These are phyloP conservation scores for Dasyprocta punctata DNA, from an alignment of 2,113 vertebrate species.

Conservation along the genomic window DNA sequence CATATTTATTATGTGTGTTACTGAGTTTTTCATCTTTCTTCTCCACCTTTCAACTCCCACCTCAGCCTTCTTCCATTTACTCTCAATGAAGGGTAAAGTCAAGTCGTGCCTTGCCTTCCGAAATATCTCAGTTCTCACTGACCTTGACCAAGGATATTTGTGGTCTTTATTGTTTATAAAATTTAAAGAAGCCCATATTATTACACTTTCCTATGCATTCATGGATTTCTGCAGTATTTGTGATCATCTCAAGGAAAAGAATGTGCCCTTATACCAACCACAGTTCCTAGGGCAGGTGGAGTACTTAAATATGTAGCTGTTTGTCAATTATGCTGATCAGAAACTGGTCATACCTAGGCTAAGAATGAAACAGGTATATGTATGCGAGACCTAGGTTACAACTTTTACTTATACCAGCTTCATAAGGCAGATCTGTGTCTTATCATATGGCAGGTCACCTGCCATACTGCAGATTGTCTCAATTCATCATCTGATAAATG, in stretches of 20 bases:
- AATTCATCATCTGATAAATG: not conserved
- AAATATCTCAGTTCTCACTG: not conserved
- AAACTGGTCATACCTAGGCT: not conserved
- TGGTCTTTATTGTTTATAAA: not conserved
- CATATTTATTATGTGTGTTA: not conserved
- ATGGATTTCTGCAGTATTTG: not conserved
- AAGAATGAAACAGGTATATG: not conserved
- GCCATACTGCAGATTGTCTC: not conserved
- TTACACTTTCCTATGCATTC: not conserved
- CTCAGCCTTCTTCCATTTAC: not conserved
- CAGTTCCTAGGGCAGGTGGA: not conserved
- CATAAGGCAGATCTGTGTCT: not conserved
- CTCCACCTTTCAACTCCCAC: not conserved
- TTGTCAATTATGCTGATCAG: not conserved
- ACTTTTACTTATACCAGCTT: not conserved
- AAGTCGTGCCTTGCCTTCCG: not conserved
- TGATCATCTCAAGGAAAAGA: not conserved
- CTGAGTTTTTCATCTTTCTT: not conserved
- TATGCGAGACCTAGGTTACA: not conserved
- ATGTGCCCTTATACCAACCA: not conserved
- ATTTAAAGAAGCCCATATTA: not conserved
- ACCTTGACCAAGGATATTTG: not conserved
- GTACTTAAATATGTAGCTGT: not conserved
- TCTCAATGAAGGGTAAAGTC: not conserved
- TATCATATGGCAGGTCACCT: not conserved